Base-by-base conservation (phyloP, 2,113 vertebrate genomes). In the Piaya cayana region DNA sequence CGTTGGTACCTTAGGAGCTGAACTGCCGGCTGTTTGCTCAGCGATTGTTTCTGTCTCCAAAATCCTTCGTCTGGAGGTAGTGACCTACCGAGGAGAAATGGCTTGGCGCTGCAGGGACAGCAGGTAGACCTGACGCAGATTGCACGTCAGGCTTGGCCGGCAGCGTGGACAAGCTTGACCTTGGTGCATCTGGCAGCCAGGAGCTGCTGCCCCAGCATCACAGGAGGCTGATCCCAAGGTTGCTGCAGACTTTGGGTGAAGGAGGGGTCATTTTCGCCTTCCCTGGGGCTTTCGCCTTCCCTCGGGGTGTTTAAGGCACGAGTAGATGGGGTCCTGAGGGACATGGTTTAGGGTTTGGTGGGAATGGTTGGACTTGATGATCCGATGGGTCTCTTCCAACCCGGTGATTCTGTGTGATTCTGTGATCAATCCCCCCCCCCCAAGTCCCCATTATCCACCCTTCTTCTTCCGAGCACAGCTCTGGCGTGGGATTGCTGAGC, bases 111-210 rank as follows among this genome's bases (percentile, higher is more conserved):
- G 11, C 78, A 5, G 1, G 23, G 45, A 19, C 3, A 32, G 59
- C 52, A 37, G 77, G 52, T 52, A 43, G 68, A n/a, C 22, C 53
- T 1, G 7, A 47, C 1, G 2, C 27, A 74, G 86, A 75, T 39
- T 76, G 70, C 70, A 43, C n/a, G 87, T 80, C 67, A 60, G 67
- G 84, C 65, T 94, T 93, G 94, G 80, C 53, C 56, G 22, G 63
- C 67, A 11, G 22, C 18, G 53, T 27, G 60, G 52, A 65, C 18
- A 43, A 76, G 63, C 9, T 21, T 27, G 53, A 58, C 72, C 20
- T 13, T 6, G 12, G 7, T 56, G 59, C 55, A 30, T 42, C 56
- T 45, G 43, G 45, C 68, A 63, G 50, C 71, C 43, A 12, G 90
- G 82, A 8, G 2, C 45, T 70, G 45, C 68, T 53, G 42, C 18